These are phyloP conservation scores for Agrotis segetum DNA, from an alignment of 2,888 invertebrate genomes.

Conservation along the genomic window DNA sequence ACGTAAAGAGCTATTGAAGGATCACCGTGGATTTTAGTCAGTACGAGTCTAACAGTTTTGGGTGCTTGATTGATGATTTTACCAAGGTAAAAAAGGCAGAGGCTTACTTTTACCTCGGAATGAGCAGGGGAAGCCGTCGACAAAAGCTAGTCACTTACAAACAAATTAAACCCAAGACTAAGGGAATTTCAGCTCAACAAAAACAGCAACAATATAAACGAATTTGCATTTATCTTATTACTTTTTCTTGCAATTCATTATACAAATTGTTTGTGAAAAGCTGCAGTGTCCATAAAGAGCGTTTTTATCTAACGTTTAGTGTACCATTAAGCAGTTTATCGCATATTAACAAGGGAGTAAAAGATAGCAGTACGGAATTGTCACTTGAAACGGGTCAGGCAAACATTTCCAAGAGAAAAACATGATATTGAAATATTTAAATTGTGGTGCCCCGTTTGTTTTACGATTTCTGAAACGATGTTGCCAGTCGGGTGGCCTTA, in stretches of 20 bases:
- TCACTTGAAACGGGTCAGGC: constrained; percentile 53
- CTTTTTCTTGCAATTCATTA: constrained; percentile 51
- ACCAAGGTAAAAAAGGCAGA: too few species aligned
- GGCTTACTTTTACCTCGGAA: too few species aligned
- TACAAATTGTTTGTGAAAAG: constrained; percentile 48
- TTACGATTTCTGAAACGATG: constrained; percentile 60
- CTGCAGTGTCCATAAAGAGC: constrained; percentile 51
- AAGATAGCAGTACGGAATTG: constrained; percentile 39
- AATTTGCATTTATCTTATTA: constrained; percentile 47
- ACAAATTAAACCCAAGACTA: not conserved
- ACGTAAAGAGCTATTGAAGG: too few species aligned
- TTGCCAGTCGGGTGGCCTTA: constrained; percentile 27
- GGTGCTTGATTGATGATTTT: too few species aligned
- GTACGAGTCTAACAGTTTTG: too few species aligned
- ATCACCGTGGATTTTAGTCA: too few species aligned
- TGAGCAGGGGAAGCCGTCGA: too few species aligned
- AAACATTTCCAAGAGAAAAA: constrained; percentile 45
- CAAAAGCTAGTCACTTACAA: not conserved
- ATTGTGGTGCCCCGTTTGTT: constrained; percentile 56
- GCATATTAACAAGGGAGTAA: constrained; percentile 51
- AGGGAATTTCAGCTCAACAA: not conserved
- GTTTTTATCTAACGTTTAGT: constrained; percentile 51
- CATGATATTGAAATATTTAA: constrained; percentile 62
- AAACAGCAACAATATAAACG: constrained; percentile 28
- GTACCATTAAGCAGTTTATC: constrained; percentile 50